A percentile compares a stretch with the other conserved stretches of the same genome.
These are phyloP conservation scores for Tipula confusa DNA, from an alignment of 2,888 invertebrate species.

Conservation along the genomic window DNA sequence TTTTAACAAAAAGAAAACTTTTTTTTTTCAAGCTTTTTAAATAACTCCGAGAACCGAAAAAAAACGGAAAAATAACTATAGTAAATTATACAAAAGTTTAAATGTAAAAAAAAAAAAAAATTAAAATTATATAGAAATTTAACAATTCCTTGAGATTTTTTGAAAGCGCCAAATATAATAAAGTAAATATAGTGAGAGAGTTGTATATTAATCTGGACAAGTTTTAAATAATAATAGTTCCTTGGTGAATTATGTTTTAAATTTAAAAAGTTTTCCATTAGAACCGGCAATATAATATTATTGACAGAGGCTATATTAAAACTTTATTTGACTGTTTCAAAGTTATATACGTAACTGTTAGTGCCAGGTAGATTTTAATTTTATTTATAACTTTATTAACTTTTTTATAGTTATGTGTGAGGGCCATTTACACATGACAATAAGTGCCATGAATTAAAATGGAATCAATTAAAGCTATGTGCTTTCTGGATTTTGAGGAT, in stretches of 20 bases:
- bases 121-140: neutral
- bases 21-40: neutral
- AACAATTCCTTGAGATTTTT: neutral
- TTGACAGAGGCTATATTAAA: no score
- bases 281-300: no score
- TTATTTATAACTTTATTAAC: no score
- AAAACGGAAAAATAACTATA: neutral
- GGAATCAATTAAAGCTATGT: no score
- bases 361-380: no score
- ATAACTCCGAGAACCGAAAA: neutral
- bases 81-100: neutral
- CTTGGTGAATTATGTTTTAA: neutral
- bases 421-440: no score
- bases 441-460: no score
- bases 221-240: slow-evolving; percentile 14
- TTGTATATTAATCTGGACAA: neutral
- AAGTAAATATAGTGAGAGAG: neutral
- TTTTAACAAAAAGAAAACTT: neutral
- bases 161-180: neutral
- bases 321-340: no score
- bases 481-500: no score
- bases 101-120: neutral
- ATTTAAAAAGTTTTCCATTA: neutral
- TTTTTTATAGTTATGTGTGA: no score
- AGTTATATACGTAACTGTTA: no score